Evolutionary conservation across 2,113 vertebrate species (phyloP), one percentile per base, ranked within the genome.

Genomic region (Megaceryle maxima): DNA sequence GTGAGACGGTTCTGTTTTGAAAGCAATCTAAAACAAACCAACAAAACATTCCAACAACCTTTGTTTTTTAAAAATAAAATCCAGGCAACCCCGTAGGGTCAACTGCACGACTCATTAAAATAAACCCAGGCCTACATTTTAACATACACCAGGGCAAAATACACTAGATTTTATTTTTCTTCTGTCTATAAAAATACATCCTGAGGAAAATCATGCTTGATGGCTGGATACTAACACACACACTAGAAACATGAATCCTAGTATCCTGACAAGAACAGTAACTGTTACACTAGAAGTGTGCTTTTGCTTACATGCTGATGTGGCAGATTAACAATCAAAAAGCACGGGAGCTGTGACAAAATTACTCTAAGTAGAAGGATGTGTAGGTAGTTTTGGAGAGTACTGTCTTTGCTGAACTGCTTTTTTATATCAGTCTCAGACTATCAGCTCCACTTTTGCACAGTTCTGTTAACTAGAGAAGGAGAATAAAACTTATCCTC

Each of bases 1-100:
- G 99, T 99, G 83, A 99, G 98, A 91, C 99, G 99, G 91, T 99
- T 99, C 97, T 99, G 99, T 98, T 99, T 99, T 89, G 99, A 99
- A 98, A 99, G 98, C 93, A 99, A 97, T 97, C 99, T 99, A 96
- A 92, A 97, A 92, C 62, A 88, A 96, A 74, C n/a, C 69, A 91
- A 93, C 17, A 91, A 78, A 74, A 78, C 33, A 87, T 46, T 83
- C 43, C 6, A 83, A 43, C 13, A 80, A 43, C 13, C 13, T 26
- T 72, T 62, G 35, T 5, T 90, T 84, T 76, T 22, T 39, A 78
- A 88, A 83, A 91, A 46, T 26, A 37, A 26, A 87, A 94, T 21
- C 31, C 51, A 90, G 39, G 24, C 39, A 82, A 78, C 4, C 8
- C 28, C 6, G 2, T 7, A 77, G 12, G 11, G 26, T 14, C 18